Evolutionary conservation across 2,797 vertebrate species (phyloP).

Genomic region (Paramormyrops hopkinsi): DNA sequence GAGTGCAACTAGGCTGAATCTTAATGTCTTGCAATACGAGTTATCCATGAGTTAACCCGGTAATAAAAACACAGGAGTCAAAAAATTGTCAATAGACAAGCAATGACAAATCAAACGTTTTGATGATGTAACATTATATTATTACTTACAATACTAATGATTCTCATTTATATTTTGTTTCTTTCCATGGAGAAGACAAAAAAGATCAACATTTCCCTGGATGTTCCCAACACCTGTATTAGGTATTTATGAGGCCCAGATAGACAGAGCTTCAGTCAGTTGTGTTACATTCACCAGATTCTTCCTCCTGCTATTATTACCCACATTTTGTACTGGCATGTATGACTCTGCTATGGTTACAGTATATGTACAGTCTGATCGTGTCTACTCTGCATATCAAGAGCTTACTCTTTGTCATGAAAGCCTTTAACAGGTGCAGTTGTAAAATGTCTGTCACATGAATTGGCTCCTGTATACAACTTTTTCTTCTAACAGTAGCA

Average conservation of each 20-base stretch:
- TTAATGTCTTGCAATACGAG: background rate
- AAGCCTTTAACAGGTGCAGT: slow-evolving; percentile 49
- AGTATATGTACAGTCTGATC: background rate
- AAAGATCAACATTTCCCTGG: background rate
- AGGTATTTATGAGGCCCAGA: background rate
- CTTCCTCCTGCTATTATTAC: slow-evolving; percentile 36
- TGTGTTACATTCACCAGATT: slow-evolving; percentile 4
- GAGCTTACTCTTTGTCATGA: slow-evolving; percentile 33
- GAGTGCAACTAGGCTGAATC: background rate
- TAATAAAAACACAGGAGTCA: background rate
- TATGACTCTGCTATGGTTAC: background rate
- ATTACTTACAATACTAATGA: background rate
- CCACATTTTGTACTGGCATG: slow-evolving; percentile 39
- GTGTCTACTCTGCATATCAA: background rate
- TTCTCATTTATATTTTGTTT: slow-evolving; percentile 5
- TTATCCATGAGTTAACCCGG: background rate
- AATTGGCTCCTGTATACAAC: background rate
- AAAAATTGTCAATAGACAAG: background rate
- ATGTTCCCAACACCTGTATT: background rate
- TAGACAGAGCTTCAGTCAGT: background rate
- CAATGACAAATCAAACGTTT: background rate
- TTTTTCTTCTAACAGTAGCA: background rate
- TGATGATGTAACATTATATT: background rate
- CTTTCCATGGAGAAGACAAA: background rate
- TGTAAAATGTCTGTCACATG: slow-evolving; percentile 15